phyloP scores from a whole-genome alignment of 1,140 invertebrate species.

The Brachystomella parvula region DNA sequence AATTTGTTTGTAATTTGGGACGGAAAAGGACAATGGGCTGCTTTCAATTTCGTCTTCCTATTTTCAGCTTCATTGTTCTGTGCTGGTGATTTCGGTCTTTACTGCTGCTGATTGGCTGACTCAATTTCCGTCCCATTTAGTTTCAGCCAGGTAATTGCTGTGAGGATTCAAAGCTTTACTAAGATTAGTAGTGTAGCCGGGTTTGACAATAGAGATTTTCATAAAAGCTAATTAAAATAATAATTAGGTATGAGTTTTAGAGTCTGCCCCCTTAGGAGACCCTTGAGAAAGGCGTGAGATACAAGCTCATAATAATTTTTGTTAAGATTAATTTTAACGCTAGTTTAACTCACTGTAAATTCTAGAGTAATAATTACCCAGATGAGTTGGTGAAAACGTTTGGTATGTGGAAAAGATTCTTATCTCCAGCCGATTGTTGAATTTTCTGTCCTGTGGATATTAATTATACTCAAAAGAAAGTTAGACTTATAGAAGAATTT shows the following conservation, averaged over 20 bases:
- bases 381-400: background rate
- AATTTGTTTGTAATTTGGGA: background rate
- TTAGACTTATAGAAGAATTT: background rate
- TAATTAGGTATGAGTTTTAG: background rate
- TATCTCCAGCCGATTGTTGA: background rate
- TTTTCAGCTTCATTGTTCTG: background rate
- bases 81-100: background rate
- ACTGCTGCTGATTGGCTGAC: background rate
- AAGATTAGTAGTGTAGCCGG: background rate
- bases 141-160: background rate
- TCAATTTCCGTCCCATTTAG: background rate
- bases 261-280: background rate
- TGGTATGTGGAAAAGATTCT: too few species aligned
- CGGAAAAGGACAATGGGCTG: background rate
- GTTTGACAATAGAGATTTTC: background rate
- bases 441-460: background rate
- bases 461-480: background rate
- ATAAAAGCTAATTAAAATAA: background rate
- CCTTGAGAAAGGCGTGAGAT: too few species aligned
- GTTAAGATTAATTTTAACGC: background rate
- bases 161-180: background rate
- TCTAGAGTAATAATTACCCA: background rate
- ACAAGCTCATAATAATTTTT: background rate
- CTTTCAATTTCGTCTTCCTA: background rate
- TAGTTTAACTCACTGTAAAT: background rate